Evolutionary conservation across 1,140 invertebrate genomes (phyloP).

Genomic region (Meteorus sp.): DNA sequence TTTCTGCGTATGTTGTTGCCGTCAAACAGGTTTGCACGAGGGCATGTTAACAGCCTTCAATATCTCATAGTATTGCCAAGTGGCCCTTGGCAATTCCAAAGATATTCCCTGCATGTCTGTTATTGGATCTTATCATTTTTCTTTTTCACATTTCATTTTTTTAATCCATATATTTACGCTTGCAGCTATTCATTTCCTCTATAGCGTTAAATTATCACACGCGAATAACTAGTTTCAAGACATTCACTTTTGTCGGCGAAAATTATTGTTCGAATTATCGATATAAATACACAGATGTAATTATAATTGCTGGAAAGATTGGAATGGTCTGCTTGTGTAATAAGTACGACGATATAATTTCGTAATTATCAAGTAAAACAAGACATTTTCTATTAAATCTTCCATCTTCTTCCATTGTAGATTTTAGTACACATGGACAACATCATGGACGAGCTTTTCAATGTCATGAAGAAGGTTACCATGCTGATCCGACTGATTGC

Average conservation of each 20-base stretch:
- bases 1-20: conserved; percentile 32
- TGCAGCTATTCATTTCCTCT: not conserved
- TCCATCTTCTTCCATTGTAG: not conserved
- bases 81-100: not conserved
- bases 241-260: too few relatives aligned
- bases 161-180: not conserved
- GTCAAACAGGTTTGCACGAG: conserved; percentile 50
- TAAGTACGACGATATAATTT: not conserved
- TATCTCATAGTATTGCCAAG: conserved; percentile 2
- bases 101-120: conserved; percentile 6
- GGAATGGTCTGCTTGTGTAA: not conserved
- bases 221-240: too few relatives aligned
- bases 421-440: not conserved
- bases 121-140: conserved; percentile 25
- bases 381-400: not conserved
- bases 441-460: conserved; percentile 33
- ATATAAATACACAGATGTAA: too few relatives aligned
- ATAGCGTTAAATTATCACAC: too few relatives aligned
- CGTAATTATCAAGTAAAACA: conserved; percentile 1
- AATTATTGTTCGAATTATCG: too few relatives aligned
- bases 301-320: too few relatives aligned
- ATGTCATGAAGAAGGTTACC: conserved; percentile 65
- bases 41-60: conserved; percentile 17
- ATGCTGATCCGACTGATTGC: conserved; percentile 62
- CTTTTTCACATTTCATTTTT: too few relatives aligned